phyloP scores from a whole-genome alignment of 2,113 vertebrate species.

The Coptodon rendalli region DNA sequence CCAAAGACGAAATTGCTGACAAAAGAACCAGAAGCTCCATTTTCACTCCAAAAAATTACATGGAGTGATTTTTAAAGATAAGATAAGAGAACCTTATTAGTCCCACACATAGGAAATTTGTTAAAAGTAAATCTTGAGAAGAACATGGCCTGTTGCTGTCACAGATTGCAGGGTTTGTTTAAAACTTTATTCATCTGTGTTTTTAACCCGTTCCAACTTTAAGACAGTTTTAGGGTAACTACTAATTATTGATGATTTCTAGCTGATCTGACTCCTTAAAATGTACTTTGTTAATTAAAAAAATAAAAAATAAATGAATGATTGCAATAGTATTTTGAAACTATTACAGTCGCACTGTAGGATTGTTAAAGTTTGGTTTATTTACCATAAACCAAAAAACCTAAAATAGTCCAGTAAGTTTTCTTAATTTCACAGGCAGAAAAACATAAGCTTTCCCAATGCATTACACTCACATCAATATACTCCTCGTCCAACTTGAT shows the following conservation, averaged over 20 bases:
- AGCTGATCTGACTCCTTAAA: background rate
- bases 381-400: background rate
- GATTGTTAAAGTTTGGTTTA: background rate
- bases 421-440: background rate
- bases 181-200: background rate
- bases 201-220: background rate
- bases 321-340: background rate
- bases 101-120: background rate
- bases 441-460: background rate
- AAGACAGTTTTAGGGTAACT: background rate
- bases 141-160: background rate
- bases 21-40: background rate
- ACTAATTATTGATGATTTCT: background rate
- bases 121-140: background rate
- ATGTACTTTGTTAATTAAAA: background rate
- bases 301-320: background rate
- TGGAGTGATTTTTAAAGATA: background rate
- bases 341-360: fast-evolving
- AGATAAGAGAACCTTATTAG: background rate
- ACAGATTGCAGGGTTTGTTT: background rate
- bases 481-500: slow-evolving; percentile 91
- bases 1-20: background rate
- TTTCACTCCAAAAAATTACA: background rate
- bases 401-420: background rate
- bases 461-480: slow-evolving; percentile 78